Evolutionary conservation across 2,888 invertebrate genomes (phyloP).

Genomic region (Dicranocentrus wangi): DNA sequence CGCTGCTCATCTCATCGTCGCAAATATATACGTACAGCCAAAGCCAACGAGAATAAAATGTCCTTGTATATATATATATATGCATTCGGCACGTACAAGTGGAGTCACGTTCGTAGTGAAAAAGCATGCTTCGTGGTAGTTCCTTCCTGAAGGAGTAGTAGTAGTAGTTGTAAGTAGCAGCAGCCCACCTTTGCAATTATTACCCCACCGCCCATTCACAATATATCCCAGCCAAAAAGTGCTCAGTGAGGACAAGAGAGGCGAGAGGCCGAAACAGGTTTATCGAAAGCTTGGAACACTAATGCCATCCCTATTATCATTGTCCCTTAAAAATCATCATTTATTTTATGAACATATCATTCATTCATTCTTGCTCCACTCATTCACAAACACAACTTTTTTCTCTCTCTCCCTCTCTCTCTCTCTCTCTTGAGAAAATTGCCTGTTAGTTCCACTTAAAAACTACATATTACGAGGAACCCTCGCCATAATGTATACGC

Average conservation of each 20-base stretch:
- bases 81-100: background rate
- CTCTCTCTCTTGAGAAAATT: constrained; percentile 5
- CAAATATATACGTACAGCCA: no score
- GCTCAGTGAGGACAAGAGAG: background rate
- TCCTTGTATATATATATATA: constrained; percentile 11
- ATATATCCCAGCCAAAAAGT: constrained; percentile 38
- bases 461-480: background rate
- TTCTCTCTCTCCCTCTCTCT: no score
- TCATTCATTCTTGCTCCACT: constrained; percentile 56
- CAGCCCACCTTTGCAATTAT: constrained; percentile 62
- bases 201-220: constrained; percentile 64
- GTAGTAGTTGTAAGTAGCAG: background rate
- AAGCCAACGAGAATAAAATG: no score
- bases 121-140: constrained; percentile 17
- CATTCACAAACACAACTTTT: constrained; percentile 37
- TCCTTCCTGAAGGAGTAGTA: constrained; percentile 52
- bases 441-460: constrained; percentile 22
- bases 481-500: no score
- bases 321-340: constrained; percentile 62
- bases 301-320: constrained; percentile 1
- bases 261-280: constrained; percentile 67
- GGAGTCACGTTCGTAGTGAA: background rate
- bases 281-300: constrained; percentile 50
- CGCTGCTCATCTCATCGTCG: no score
- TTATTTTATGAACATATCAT: constrained; percentile 35